Evolutionary conservation across 2,888 invertebrate species (phyloP), one percentile per base, ranked within the genome.

Genomic region (Heteromurus nitidus): DNA sequence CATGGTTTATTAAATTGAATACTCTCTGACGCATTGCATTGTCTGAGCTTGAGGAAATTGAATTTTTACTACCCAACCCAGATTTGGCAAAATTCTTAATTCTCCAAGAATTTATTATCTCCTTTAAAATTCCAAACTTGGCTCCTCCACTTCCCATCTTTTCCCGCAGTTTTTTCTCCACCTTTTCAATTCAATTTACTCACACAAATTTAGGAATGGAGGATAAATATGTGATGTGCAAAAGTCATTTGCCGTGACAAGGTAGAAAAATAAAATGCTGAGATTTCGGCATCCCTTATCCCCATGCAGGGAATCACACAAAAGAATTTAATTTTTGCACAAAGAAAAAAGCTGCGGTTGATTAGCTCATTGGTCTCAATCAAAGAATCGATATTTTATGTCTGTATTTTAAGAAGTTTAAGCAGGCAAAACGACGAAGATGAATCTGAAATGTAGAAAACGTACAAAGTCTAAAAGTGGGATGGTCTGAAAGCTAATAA

Each of bases 311-410:
- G n/a, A n/a, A 44, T 44, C 16, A 58, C n/a, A n/a, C n/a, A n/a
- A n/a, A n/a, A n/a, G n/a, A n/a, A n/a, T n/a, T n/a, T n/a, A n/a
- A n/a, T n/a, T n/a, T n/a, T n/a, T n/a, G n/a, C n/a, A n/a, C n/a
- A n/a, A n/a, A n/a, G n/a, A n/a, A n/a, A n/a, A n/a, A n/a, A n/a
- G n/a, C n/a, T n/a, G n/a, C n/a, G n/a, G n/a, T n/a, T 79, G 55
- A 70, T 72, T 55, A 50, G 80, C 64, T 80, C 60, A 80, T 80
- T 80, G 80, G 60, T 42, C 53, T 55, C 50, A 75, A 81, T 75
- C 62, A 75, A 76, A 44, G 44, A 75, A 81, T 62, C 72, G 42
- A 75, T 81, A 81, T 75, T 81, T 81, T 76, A 81, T 70, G 75
- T 70, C 74, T 55, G 24, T 31, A 79, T 79, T 73, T 62, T 73